Conservation (phyloP, 2,113 vertebrate genomes). For the Ascaphus truei region DNA sequence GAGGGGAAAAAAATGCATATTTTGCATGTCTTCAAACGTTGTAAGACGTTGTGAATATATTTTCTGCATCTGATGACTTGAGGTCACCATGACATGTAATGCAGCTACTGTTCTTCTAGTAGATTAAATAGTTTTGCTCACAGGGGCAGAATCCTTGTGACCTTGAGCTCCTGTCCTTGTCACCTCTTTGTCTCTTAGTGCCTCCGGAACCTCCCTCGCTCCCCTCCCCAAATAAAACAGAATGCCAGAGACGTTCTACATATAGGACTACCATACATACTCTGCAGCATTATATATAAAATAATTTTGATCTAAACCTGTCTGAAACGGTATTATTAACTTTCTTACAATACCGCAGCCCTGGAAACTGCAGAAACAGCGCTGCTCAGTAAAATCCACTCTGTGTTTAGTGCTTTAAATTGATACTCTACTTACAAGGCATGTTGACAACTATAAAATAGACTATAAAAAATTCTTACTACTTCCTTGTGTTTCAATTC, state of each 20-base stretch:
- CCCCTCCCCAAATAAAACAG: too few species aligned
- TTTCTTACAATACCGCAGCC: conserved; percentile 8
- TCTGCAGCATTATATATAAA: neutral
- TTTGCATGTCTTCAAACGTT: neutral
- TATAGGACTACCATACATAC: neutral
- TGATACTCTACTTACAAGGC: neutral
- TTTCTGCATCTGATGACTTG: neutral
- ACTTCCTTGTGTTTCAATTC: conserved; percentile 30
- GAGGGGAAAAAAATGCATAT: neutral
- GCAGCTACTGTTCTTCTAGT: conserved; percentile 7
- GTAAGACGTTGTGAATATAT: neutral
- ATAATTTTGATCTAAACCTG: neutral
- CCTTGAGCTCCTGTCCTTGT: too few species aligned
- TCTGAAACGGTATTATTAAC: conserved; percentile 17
- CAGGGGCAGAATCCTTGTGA: too few species aligned
- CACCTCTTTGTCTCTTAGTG: too few species aligned
- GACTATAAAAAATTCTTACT: conserved; percentile 27
- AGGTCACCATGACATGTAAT: neutral
- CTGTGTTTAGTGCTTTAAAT: conserved; percentile 17
- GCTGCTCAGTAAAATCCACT: neutral
- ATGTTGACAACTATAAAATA: conserved; percentile 33
- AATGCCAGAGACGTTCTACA: neutral
- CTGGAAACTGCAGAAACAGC: neutral
- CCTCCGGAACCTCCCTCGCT: too few species aligned
- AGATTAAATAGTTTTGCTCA: neutral